phyloP scores from a whole-genome alignment of 2,797 vertebrate species.

The Numenius phaeopus region DNA sequence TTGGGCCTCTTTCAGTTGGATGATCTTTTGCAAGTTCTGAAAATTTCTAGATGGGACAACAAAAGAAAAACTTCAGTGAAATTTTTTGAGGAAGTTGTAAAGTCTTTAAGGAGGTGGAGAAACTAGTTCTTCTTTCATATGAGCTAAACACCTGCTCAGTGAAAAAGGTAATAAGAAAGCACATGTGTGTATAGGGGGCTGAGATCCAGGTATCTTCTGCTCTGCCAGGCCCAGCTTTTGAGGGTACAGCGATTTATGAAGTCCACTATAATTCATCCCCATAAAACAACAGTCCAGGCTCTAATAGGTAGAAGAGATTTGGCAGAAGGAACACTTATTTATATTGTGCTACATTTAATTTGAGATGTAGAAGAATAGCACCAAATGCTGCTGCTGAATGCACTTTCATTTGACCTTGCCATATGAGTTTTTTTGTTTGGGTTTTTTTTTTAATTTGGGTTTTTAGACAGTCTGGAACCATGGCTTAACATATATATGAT shows the following conservation, averaged over 20 bases:
- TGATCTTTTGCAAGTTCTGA: background rate
- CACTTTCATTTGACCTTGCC: background rate
- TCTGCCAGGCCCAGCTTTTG: background rate
- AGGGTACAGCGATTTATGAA: background rate
- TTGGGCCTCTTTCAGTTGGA: background rate
- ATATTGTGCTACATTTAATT: background rate
- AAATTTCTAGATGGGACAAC: background rate
- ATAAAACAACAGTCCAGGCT: background rate
- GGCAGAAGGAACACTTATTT: background rate
- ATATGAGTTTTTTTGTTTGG: accelerated
- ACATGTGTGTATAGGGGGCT: accelerated
- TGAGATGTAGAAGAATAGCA: background rate
- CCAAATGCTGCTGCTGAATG: background rate
- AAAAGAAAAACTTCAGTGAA: background rate
- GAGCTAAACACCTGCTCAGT: background rate
- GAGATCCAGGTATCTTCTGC: background rate
- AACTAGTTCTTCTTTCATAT: background rate
- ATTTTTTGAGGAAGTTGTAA: background rate
- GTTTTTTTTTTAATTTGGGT: background rate
- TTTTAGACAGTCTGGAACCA: background rate
- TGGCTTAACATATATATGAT: background rate
- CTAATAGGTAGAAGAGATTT: background rate
- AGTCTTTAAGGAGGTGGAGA: background rate
- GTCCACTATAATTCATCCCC: background rate
- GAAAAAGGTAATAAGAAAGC: background rate